Conservation (phyloP, 2,113 vertebrate species). For the Antechinus flavipes region DNA sequence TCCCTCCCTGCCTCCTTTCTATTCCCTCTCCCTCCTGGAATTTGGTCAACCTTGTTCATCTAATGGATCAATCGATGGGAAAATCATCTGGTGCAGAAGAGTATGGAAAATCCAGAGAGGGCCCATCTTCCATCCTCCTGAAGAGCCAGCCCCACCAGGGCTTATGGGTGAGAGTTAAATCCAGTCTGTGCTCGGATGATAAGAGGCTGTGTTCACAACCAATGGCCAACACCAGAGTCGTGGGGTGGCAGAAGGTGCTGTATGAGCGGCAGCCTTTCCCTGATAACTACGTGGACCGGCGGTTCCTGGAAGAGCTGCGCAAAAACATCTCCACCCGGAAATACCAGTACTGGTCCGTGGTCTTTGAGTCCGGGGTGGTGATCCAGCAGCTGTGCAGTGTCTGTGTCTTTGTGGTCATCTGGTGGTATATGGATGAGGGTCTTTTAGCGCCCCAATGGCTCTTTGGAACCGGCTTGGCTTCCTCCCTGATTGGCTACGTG, state of each 20-base stretch:
- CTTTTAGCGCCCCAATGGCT: constrained; percentile 88
- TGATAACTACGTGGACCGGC: constrained; percentile 95
- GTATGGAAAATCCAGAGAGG: constrained; percentile 41
- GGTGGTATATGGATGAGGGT: constrained; percentile 97
- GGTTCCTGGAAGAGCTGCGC: constrained; percentile 94
- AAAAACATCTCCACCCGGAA: constrained; percentile 92
- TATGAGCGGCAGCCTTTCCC: constrained; percentile 94
- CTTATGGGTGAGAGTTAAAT: background rate
- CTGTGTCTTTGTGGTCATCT: constrained; percentile 93
- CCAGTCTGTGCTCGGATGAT: background rate
- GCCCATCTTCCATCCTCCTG: background rate
- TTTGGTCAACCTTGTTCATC: constrained; percentile 4
- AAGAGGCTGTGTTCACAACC: constrained; percentile 44
- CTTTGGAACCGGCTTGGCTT: constrained; percentile 85
- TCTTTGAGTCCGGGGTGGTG: constrained; percentile 93
- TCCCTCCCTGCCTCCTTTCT: background rate
- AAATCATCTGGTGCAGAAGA: background rate
- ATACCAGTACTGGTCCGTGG: constrained; percentile 93
- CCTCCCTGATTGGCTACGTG: constrained; percentile 90
- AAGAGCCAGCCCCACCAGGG: background rate
- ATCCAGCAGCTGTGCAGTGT: constrained; percentile 96
- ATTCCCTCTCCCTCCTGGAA: constrained; percentile 43
- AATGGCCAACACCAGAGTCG: constrained; percentile 26
- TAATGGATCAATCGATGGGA: background rate
- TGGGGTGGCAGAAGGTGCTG: constrained; percentile 93